Base-by-base conservation (phyloP, 2,113 vertebrate species). In the Poicephalus gulielmi region DNA sequence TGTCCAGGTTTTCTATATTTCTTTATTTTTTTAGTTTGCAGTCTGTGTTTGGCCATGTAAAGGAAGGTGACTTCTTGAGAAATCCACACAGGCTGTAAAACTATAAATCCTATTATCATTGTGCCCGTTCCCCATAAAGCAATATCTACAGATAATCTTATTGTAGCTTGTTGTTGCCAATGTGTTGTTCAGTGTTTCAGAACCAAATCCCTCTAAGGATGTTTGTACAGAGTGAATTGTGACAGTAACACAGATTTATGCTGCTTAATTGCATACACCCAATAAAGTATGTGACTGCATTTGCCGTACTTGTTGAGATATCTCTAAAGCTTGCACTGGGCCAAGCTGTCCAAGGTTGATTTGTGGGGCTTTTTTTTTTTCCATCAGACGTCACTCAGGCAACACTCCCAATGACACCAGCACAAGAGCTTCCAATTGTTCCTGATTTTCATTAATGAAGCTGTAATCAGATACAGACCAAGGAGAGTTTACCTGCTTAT, bases 241-340 rank as follows among this genome's bases (percentile, higher is more conserved):
- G 92, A 91, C 43, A 78, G 43, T 94, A 71, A 83, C 91, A 69
- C 55, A 84, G 80, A 84, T 86, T 95, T 82, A 90, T 91, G 66
- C 18, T 75, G 20, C 69, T 71, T 82, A 75, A 92, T 94, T 78
- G 46, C 73, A 94, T 88, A 55, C 23, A 91, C 60, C 49, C 46
- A 94, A 75, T 24, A 90, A 73, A 50, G 10, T 68, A 91, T 47
- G n/a, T 81, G 92, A 59, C 62, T 0, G 1, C 16, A 20, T 75
- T 78, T 92, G 55, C 73, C 73, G 78, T 89, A 68, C 43, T 91
- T 77, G 31, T 60, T 78, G 86, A 91, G 76, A 68, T 60, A 23
- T 82, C 60, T 92, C 68, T 83, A 86, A 84, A 83, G 22, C 11
- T 84, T 68, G 5, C 12, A 39, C 2, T 84, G 50, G 50, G 30